Evolutionary conservation across 2,888 invertebrate species (phyloP).

Genomic region (Eupsilia transversa): DNA sequence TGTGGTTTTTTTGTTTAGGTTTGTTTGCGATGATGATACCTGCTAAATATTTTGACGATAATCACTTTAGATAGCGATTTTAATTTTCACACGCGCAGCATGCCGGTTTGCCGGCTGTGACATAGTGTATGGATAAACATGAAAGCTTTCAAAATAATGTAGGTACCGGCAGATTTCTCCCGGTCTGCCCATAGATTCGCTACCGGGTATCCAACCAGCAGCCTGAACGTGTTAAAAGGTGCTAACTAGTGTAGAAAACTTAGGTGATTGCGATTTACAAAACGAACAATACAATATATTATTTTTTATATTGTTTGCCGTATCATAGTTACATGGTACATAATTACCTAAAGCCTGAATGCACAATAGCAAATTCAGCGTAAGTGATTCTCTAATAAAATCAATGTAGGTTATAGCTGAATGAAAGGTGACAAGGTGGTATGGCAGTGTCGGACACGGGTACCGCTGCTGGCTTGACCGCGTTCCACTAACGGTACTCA

Average conservation of each 20-base stretch:
- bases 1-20: slow-evolving; percentile 4
- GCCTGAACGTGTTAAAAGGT: neutral
- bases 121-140: neutral
- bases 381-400: slow-evolving; percentile 23
- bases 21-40: neutral
- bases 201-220: neutral
- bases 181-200: neutral
- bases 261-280: neutral
- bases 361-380: neutral
- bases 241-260: neutral
- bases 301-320: too few relatives aligned
- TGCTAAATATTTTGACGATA: neutral
- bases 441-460: slow-evolving; percentile 78
- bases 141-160: neutral
- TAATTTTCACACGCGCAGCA: neutral
- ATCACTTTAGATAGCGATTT: neutral
- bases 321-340: neutral
- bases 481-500: slow-evolving; percentile 90
- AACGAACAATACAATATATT: too few relatives aligned
- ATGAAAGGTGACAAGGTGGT: slow-evolving; percentile 77
- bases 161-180: neutral
- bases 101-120: neutral
- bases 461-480: slow-evolving; percentile 88
- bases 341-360: slow-evolving; percentile 3
- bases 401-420: slow-evolving; percentile 62